Percentiles rank a stretch among this genome's conserved stretches.
Conservation (phyloP, 2,113 vertebrate genomes). For the Stercorarius parasiticus region DNA sequence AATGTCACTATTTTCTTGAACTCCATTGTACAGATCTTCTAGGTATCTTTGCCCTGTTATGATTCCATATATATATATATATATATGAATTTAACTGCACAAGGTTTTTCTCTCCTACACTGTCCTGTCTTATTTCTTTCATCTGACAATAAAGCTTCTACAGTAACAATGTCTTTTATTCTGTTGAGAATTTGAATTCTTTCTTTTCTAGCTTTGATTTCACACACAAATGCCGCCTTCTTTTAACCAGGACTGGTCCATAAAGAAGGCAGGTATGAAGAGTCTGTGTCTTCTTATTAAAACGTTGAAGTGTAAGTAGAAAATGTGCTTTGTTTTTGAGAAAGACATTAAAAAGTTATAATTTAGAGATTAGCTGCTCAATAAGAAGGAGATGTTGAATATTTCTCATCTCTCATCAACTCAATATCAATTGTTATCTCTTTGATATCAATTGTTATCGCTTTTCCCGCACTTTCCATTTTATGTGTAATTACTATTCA, state of each 20-base stretch:
- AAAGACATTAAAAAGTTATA: background rate
- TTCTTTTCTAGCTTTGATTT: slow-evolving; percentile 18
- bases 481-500: slow-evolving; percentile 54
- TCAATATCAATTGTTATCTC: slow-evolving; percentile 47
- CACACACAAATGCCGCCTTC: background rate
- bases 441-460: slow-evolving; percentile 44
- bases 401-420: slow-evolving; percentile 29
- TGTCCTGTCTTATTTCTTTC: background rate
- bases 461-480: slow-evolving; percentile 30
- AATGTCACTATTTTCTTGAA: background rate
- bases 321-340: slow-evolving; percentile 27
- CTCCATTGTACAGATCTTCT: background rate
- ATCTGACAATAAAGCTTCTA: background rate
- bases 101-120: background rate
- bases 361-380: slow-evolving; percentile 14
- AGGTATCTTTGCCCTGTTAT: background rate
- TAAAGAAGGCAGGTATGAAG: background rate
- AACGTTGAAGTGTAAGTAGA: background rate
- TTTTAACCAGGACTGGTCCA: background rate
- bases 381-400: background rate
- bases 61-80: background rate
- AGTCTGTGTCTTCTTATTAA: background rate
- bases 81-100: background rate
- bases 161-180: slow-evolving; percentile 2
- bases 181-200: slow-evolving; percentile 6